A percentile compares a stretch with the other conserved stretches of the same genome.
phyloP scores from a whole-genome alignment of 2,888 invertebrate genomes.

The Druceiella hillmani region DNA sequence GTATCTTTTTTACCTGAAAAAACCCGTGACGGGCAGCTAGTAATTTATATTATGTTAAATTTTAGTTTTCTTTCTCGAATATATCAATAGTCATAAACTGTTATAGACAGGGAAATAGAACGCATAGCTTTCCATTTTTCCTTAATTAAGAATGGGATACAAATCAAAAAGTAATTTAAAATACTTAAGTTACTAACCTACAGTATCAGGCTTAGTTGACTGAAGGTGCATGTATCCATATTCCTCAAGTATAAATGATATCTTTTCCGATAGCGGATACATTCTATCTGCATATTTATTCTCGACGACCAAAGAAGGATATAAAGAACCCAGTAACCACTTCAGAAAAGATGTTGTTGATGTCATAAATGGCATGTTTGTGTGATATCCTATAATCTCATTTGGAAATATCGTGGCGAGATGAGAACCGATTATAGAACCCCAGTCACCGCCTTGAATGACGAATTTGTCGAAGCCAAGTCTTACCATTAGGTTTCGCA shows the following conservation, averaged over 20 bases:
- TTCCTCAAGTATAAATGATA: constrained; percentile 35
- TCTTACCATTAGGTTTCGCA: constrained; percentile 63
- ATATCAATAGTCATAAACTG: no score
- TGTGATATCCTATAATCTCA: constrained; percentile 49
- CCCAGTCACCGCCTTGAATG: constrained; percentile 81
- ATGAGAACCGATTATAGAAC: constrained; percentile 55
- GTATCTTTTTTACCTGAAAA: no score
- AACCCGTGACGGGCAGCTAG: no score
- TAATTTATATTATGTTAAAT: no score
- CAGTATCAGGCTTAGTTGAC: constrained; percentile 83
- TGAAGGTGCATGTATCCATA: constrained; percentile 71
- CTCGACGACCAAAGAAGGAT: constrained; percentile 54
- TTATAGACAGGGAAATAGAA: no score
- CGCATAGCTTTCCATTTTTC: no score
- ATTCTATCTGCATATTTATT: constrained; percentile 41
- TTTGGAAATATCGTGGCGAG: constrained; percentile 54
- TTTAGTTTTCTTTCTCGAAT: no score
- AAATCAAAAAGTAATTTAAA: no score
- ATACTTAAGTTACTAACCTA: constrained; percentile 67
- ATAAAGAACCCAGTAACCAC: constrained; percentile 44
- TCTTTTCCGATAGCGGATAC: constrained; percentile 36
- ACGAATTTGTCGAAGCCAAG: constrained; percentile 61
- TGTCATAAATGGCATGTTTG: constrained; percentile 53
- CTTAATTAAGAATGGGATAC: no score
- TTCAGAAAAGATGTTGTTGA: constrained; percentile 30